phyloP scores from a whole-genome alignment of 2,888 invertebrate genomes.

The Synanthedon andrenaeformis region DNA sequence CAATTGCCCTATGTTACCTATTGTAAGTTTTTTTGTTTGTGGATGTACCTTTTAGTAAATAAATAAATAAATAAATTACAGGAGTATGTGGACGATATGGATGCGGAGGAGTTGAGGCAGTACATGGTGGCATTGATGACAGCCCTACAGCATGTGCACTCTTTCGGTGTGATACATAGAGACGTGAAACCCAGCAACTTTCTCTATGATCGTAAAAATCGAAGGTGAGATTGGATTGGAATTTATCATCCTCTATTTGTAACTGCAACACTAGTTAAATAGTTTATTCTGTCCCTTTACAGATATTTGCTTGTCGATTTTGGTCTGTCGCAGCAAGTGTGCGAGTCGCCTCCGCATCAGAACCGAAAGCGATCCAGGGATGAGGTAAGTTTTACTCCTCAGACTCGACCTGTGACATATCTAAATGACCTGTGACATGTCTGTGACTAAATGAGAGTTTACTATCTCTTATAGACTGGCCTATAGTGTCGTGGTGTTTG shows the following conservation, averaged over 20 bases:
- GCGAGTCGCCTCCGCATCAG: conserved; percentile 42
- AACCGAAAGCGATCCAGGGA: conserved; percentile 58
- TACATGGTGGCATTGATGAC: conserved; percentile 86
- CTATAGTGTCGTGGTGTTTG: no score
- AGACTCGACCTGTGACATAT: background rate
- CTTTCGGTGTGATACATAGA: conserved; percentile 86
- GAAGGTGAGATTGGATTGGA: conserved; percentile 42
- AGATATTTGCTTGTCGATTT: conserved; percentile 89
- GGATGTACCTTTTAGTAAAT: no score
- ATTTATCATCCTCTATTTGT: background rate
- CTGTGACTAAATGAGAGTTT: no score
- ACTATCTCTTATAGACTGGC: no score
- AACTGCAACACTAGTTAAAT: background rate
- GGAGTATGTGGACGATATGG: conserved; percentile 82
- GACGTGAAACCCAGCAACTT: conserved; percentile 95
- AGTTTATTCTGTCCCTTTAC: background rate
- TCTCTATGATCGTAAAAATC: conserved; percentile 80
- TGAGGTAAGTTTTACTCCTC: background rate
- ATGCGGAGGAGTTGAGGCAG: conserved; percentile 74
- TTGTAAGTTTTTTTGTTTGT: background rate
- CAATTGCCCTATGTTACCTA: background rate
- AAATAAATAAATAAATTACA: conserved; percentile 32
- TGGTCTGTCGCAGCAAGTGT: conserved; percentile 82
- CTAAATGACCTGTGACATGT: no score
- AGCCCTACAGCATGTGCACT: conserved; percentile 84